phyloP scores from a whole-genome alignment of 2,888 invertebrate species.

The Pediacus dermestoides region DNA sequence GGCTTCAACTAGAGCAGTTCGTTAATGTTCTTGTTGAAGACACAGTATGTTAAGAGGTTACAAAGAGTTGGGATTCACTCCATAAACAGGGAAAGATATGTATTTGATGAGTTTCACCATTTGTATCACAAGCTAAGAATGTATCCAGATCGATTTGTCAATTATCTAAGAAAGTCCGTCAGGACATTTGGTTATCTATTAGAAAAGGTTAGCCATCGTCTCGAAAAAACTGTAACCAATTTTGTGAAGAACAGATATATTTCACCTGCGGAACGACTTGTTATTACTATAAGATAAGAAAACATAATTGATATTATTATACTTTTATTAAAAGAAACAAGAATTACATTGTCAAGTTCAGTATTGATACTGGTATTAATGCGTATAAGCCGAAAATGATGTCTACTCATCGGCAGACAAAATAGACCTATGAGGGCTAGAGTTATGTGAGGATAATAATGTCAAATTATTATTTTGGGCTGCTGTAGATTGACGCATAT shows the following conservation, averaged over 20 bases:
- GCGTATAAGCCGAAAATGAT: too few species aligned
- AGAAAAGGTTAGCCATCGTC: slow-evolving; percentile 5
- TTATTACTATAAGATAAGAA: slow-evolving; percentile 10
- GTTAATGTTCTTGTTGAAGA: slow-evolving; percentile 15
- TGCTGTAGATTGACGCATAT: slow-evolving; percentile 2
- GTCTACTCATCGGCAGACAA: too few species aligned
- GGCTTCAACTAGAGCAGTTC: too few species aligned
- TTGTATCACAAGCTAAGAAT: slow-evolving; percentile 3
- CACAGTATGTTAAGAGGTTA: slow-evolving; percentile 15
- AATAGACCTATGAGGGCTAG: too few species aligned
- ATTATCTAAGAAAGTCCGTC: slow-evolving; percentile 9
- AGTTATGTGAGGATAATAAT: too few species aligned
- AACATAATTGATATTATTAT: neutral
- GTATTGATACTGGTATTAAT: too few species aligned
- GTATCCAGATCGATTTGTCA: slow-evolving; percentile 6
- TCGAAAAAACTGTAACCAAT: slow-evolving; percentile 10
- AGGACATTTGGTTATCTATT: slow-evolving; percentile 2
- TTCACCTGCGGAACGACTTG: slow-evolving; percentile 11
- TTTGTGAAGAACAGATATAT: slow-evolving; percentile 10
- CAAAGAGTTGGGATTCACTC: slow-evolving; percentile 13
- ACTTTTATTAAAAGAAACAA: neutral
- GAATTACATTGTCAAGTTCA: too few species aligned
- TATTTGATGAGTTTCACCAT: slow-evolving; percentile 8
- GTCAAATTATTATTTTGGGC: slow-evolving; percentile 9
- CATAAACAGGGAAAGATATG: slow-evolving; percentile 9